Base-by-base conservation (phyloP, 92 coral and sea anemone species). In the Desmophyllum pertusum region DNA sequence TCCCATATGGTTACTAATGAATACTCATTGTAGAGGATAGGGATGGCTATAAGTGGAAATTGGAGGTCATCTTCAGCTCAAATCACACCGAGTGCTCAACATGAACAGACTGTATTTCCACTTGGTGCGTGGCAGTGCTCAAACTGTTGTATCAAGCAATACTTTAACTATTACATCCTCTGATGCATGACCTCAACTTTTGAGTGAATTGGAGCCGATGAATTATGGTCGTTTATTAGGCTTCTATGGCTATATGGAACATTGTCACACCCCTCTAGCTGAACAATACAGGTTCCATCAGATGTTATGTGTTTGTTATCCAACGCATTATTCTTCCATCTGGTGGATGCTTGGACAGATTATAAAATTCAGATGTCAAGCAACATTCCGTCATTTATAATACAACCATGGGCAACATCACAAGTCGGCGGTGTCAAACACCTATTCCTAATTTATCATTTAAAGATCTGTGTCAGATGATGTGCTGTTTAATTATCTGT, bases 1-100 rank as follows among this genome's bases (percentile, higher is more conserved):
- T 81, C 1, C 87, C 90, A 10, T 81, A 81, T 59, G 93, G 93
- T 5, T 90, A 43, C 37, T 67, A 50, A 33, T 76, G 36, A 76
- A 11, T 31, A 4, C 59, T 41, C 19, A 30, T 1, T 2, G 36
- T 29, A 8, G 51, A 7, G 7, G 35, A 11, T 70, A 2, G 71
- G 75, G 51, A 40, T 40, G 30, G 17, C 29, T 38, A 39, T 38
- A 70, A 70, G 51, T 6, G 4, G 17, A 41, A 4, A 35, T 70
- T 70, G 48, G 35, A 38, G 35, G 51, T 17, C 33, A 66, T 33
- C 4, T 21, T 1, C 1, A 2, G 43, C 42, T 36, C 40, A 33
- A 33, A 33, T 1, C 38, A 33, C n/a, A 14, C 35, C 14, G 21
- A 33, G 10, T 31, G 6, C 33, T 10, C 75, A 70, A 39, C 41